phyloP scores from a whole-genome alignment of 2,797 vertebrate genomes.

The Sarcophilus harrisii region DNA sequence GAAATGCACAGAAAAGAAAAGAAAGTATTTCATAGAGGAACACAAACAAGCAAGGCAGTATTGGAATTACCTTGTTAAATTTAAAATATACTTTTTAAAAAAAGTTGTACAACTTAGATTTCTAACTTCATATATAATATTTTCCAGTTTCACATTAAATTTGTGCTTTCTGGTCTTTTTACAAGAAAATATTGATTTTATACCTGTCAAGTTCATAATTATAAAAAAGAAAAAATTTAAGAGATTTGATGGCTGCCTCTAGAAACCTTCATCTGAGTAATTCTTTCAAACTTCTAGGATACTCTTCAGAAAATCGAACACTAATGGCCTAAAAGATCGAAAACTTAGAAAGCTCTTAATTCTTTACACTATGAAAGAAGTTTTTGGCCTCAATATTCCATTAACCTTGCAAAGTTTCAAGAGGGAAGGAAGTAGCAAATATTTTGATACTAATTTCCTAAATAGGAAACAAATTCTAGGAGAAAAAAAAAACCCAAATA shows the following conservation, averaged over 20 bases:
- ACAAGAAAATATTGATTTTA: neutral
- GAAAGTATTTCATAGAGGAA: neutral
- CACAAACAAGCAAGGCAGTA: neutral
- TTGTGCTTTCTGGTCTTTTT: neutral
- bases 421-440: slow-evolving; percentile 23
- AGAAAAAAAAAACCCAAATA: neutral
- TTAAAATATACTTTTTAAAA: neutral
- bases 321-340: slow-evolving; percentile 8
- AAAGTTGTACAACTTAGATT: neutral
- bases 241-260: neutral
- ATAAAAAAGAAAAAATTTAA: neutral
- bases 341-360: slow-evolving; percentile 16
- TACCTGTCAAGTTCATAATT: neutral
- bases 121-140: neutral
- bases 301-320: slow-evolving; percentile 40
- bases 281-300: slow-evolving; percentile 8
- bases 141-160: neutral
- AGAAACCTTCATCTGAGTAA: slow-evolving; percentile 4
- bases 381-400: neutral
- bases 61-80: neutral
- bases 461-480: slow-evolving; percentile 14
- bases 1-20: neutral
- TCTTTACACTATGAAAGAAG: neutral
- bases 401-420: slow-evolving; percentile 6
- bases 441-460: slow-evolving; percentile 51